These are phyloP conservation scores for Ctenochaetus hawaiiensis DNA, from an alignment of 2,797 vertebrate species.

Conservation along the genomic window DNA sequence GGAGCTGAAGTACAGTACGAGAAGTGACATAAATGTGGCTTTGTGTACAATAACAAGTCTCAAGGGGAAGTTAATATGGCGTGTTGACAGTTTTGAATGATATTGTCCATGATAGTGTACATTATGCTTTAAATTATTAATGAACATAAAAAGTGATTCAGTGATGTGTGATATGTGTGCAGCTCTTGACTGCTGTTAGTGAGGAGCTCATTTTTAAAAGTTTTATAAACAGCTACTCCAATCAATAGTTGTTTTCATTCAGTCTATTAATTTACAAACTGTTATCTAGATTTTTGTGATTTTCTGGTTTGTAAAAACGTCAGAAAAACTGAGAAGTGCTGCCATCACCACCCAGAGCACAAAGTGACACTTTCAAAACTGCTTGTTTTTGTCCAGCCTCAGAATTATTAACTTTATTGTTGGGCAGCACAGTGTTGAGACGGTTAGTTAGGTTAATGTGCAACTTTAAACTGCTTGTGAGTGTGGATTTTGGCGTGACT, in stretches of 20 bases:
- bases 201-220: neutral
- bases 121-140: neutral
- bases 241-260: neutral
- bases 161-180: neutral
- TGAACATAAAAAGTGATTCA: neutral
- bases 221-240: neutral
- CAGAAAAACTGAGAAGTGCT: too few relatives aligned
- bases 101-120: neutral
- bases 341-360: too few relatives aligned
- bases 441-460: too few relatives aligned
- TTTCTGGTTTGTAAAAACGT: too few relatives aligned
- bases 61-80: neutral
- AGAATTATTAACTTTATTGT: neutral
- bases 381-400: neutral
- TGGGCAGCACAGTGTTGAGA: too few relatives aligned
- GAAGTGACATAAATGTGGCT: too few relatives aligned
- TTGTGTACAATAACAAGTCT: too few relatives aligned
- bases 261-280: neutral
- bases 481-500: too few relatives aligned
- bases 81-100: neutral
- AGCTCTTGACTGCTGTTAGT: neutral
- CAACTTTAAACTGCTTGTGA: too few relatives aligned
- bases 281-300: neutral
- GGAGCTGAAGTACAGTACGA: too few relatives aligned
- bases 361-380: neutral